Percentiles rank a stretch among this genome's conserved stretches.
These are phyloP conservation scores for Silurus aristotelis DNA, from an alignment of 2,797 vertebrate genomes.

Conservation along the genomic window DNA sequence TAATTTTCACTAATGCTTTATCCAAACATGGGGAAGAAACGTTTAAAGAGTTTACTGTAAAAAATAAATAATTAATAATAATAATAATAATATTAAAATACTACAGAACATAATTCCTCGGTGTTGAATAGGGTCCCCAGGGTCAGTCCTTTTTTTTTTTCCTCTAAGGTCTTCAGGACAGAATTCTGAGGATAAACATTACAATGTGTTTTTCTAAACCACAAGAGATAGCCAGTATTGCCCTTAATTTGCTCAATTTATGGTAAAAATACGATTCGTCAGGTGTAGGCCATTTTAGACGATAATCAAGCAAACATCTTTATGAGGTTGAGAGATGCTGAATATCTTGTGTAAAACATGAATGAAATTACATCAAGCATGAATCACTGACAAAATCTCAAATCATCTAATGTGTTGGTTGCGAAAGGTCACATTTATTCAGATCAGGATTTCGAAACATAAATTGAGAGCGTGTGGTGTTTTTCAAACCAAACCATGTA, in stretches of 20 bases:
- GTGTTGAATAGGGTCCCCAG: not conserved
- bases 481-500: not conserved
- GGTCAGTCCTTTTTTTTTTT: not conserved
- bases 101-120: not conserved
- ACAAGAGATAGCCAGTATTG: too few relatives aligned
- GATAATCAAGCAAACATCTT: too few relatives aligned
- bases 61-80: not conserved
- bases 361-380: not conserved
- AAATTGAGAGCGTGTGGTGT: not conserved
- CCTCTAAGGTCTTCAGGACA: not conserved
- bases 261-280: too few relatives aligned
- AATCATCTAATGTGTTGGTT: not conserved
- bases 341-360: not conserved
- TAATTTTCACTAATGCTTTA: not conserved
- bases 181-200: not conserved
- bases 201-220: too few relatives aligned
- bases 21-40: too few relatives aligned
- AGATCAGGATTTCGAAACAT: not conserved
- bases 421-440: not conserved
- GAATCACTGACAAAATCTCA: not conserved
- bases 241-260: too few relatives aligned
- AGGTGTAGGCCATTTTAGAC: too few relatives aligned
- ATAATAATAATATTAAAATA: not conserved
- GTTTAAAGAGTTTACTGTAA: not conserved
- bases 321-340: not conserved